Conservation (phyloP, 2,113 vertebrate species). For the Pluvianellus socialis region DNA sequence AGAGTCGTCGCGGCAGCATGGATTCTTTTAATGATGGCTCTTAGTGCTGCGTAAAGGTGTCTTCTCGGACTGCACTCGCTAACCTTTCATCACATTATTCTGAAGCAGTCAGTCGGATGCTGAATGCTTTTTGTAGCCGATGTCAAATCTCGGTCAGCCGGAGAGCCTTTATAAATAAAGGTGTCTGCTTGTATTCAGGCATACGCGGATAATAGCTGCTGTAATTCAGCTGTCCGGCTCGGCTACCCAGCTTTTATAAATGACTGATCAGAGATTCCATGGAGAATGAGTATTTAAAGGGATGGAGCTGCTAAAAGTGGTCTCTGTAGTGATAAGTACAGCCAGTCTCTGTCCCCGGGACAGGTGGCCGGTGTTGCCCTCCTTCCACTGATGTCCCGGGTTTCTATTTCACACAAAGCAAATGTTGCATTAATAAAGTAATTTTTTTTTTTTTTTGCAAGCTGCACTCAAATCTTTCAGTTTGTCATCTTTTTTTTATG, state of each 20-base stretch:
- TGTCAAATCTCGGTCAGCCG: conserved; percentile 30
- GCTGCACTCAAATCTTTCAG: background rate
- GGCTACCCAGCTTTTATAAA: conserved; percentile 43
- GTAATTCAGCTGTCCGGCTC: conserved; percentile 49
- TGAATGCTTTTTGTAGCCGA: background rate
- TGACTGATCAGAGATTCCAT: conserved; percentile 49
- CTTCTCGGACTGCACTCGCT: background rate
- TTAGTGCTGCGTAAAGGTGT: background rate
- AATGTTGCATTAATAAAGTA: conserved; percentile 15
- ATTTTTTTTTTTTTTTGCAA: background rate
- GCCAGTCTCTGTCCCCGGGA: background rate
- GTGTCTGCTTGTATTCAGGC: conserved; percentile 11
- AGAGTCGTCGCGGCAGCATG: background rate
- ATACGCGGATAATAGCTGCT: conserved; percentile 3
- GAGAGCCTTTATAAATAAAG: conserved; percentile 46
- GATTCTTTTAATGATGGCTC: background rate
- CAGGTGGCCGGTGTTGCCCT: conserved; percentile 35
- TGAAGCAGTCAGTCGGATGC: conserved; percentile 21
- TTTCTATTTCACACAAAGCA: background rate
- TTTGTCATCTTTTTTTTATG: background rate
- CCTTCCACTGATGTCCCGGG: background rate
- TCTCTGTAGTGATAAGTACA: background rate
- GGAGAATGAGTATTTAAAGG: conserved; percentile 57
- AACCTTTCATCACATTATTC: background rate
- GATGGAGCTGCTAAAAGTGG: conserved; percentile 51